Evolutionary conservation across 2,888 invertebrate genomes (phyloP), one percentile per base, ranked within the genome.

Genomic region (Stratiomys singularior): DNA sequence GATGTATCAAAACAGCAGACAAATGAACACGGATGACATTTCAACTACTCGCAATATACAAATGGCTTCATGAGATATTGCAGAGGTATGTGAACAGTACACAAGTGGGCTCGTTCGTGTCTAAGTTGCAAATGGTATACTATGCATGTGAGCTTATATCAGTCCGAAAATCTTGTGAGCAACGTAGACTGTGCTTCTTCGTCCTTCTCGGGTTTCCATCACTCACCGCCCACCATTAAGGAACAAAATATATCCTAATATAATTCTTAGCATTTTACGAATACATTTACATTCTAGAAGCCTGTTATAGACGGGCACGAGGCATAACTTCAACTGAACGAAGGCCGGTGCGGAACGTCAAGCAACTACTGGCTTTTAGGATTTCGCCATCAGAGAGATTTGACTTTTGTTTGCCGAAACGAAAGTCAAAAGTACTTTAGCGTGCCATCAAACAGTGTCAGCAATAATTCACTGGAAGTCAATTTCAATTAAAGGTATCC

Each of bases 1-100:
- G 79, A 79, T 79, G 79, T 79, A 79, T 79, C 79, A 79, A 79
- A 79, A 79, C 79, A 76, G 78, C 71, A 79, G 78, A 79, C 79
- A 79, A 79, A 79, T 79, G 79, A 79, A 77, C 74, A 66, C 44
- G 72, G 78, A 78, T 79, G 79, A 79, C 79, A 79, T 79, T 79
- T 78, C 76, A 78, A 78, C 77, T 76, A 78, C 78, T 77, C 69
- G 66, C 56, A 28, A 44, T 18, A 64, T 63, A 64, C 76, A 76
- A 63, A 76, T 76, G 25, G 46, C 7, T 25, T 7, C 9, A 52
- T 37, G 30, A 44, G 63, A 47, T 18, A 15, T 30, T 60, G 13
- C 63, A 27, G 30, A 58, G 74, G 56, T 30, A 58, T 18, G 18
- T 9, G 5, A 18, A 15, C 4, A 23, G 23, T 27, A 30, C 15